These are phyloP conservation scores for Pyrrhia umbra DNA, from an alignment of 2,888 invertebrate species.

Conservation along the genomic window DNA sequence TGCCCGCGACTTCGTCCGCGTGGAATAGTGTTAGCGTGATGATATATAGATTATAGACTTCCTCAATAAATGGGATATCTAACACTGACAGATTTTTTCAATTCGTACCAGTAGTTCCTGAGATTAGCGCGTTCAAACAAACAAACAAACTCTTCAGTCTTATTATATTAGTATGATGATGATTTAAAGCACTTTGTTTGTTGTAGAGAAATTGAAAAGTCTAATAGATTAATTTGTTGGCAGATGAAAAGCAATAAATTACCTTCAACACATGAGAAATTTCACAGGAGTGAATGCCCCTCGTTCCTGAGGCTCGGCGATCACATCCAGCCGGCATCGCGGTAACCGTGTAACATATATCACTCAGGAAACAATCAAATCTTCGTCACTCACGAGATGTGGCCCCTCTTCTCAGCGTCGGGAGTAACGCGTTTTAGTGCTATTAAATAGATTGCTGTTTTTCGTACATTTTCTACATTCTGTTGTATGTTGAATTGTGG, in stretches of 20 bases:
- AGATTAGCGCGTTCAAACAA: too few relatives aligned
- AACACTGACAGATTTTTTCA: too few relatives aligned
- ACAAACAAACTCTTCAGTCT: too few relatives aligned
- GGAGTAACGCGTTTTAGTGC: constrained; percentile 46
- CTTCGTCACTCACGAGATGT: constrained; percentile 41
- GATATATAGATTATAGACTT: too few relatives aligned
- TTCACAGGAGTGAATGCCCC: constrained; percentile 20
- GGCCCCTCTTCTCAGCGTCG: constrained; percentile 3
- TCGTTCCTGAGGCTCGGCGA: constrained; percentile 19
- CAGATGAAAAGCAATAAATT: constrained; percentile 9
- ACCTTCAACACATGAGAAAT: background rate
- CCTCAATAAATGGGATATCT: too few relatives aligned
- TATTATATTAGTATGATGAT: too few relatives aligned
- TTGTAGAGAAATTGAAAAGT: too few relatives aligned
- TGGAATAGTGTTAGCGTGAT: too few relatives aligned
- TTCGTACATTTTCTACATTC: constrained; percentile 42
- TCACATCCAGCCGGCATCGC: constrained; percentile 14
- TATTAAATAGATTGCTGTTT: constrained; percentile 66
- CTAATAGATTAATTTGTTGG: too few relatives aligned
- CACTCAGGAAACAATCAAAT: constrained; percentile 54
- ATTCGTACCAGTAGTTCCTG: too few relatives aligned
- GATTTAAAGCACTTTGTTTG: too few relatives aligned
- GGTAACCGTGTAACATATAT: constrained; percentile 34
- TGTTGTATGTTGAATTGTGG: constrained; percentile 25
- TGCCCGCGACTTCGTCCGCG: too few relatives aligned